Evolutionary conservation across 2,113 vertebrate genomes (phyloP), one percentile per base, ranked within the genome.

Genomic region (Amphilophus citrinellus): DNA sequence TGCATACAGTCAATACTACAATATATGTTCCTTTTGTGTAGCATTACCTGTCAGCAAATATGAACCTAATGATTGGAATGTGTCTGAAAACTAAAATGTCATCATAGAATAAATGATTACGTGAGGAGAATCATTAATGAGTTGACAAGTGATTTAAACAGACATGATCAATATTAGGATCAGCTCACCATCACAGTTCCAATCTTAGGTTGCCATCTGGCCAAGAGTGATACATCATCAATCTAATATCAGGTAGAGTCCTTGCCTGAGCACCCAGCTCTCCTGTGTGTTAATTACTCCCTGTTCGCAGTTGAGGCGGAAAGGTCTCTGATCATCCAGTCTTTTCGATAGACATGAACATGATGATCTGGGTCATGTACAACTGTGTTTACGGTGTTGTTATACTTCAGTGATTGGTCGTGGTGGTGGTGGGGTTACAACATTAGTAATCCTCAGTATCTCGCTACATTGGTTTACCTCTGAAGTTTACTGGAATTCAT

Each of bases 241-340:
- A 60, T 84, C 83, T 42, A 27, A 60, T 53, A 81, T 87, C 83
- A 79, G 66, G 73, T 79, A 68, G 84, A 61, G 62, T 80, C 27
- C 30, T 85, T 15, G 18, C 53, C 56, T 56, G 83, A 35, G 47
- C 76, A 3, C 6, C 22, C 57, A 63, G 39, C 62, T 79, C 79
- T 85, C 61, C 58, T 66, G 56, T 62, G 85, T 83, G 77, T 57
- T 89, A 87, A 90, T 90, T 86, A 87, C 68, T 78, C 3, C 76
- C 68, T 90, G 87, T 90, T 88, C 84, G 80, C 79, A 71, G 83
- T 22, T 0, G n/a, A 68, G 61, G 83, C 76, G 61, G 60, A 65
- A 79, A 86, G 78, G 80, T 79, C 84, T 88, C 61, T 65, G 10
- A 39, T 22, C 62, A 8, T 39, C 37, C 37, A 39, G 62, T 10